Evolutionary conservation across 2,888 invertebrate genomes (phyloP).

Genomic region (Andricus quercusramuli): DNA sequence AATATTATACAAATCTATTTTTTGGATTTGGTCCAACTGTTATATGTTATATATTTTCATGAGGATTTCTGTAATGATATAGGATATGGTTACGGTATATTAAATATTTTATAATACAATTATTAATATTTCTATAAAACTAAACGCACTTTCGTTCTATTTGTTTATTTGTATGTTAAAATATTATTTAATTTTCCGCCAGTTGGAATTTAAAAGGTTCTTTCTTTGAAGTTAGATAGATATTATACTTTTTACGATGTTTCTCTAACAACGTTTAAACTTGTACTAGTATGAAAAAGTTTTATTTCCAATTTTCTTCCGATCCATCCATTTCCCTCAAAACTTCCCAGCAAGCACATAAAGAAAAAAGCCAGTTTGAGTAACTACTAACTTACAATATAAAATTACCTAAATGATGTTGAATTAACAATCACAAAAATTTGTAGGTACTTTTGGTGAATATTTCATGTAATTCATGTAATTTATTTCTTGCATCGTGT

Average conservation of each 20-base stretch:
- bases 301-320: slow-evolving; percentile 24
- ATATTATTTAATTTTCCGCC: neutral
- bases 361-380: neutral
- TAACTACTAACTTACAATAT: neutral
- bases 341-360: slow-evolving; percentile 4
- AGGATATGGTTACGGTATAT: too few relatives aligned
- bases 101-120: too few relatives aligned
- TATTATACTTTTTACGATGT: slow-evolving; percentile 4
- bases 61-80: too few relatives aligned
- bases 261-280: slow-evolving; percentile 10
- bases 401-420: neutral
- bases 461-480: too few relatives aligned
- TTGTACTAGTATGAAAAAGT: slow-evolving; percentile 2
- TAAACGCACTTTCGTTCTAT: too few relatives aligned
- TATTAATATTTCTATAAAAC: too few relatives aligned
- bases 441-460: too few relatives aligned
- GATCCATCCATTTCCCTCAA: neutral
- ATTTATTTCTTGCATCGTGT: neutral
- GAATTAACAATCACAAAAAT: neutral
- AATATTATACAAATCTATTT: too few relatives aligned
- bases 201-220: neutral
- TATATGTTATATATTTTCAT: too few relatives aligned
- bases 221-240: neutral
- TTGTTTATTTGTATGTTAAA: too few relatives aligned
- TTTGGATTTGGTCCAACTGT: too few relatives aligned